Evolutionary conservation across 2,888 invertebrate species (phyloP), one percentile per base, ranked within the genome.

Genomic region (Conistra vaccinii): DNA sequence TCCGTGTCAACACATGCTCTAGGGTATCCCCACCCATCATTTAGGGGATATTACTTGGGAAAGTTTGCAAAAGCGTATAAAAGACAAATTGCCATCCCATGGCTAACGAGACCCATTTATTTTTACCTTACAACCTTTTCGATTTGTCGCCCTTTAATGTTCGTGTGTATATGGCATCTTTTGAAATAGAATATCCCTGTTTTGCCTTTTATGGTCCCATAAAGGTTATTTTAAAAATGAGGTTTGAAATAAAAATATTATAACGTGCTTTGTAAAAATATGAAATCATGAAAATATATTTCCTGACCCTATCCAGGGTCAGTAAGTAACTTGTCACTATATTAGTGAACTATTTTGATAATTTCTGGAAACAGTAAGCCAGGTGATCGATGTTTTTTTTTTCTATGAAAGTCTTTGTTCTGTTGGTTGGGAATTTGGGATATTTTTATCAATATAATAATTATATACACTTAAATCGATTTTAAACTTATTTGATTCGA

Each of bases 81-180:
- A 76, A 76, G 81, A 84, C 76, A 83, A 84, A 80, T 84, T 76
- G 82, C 71, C 57, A 48, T 39, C 69, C 67, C 80, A 17, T 57
- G 60, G 81, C 81, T 82, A 84, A 84, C 84, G 84, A 82, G 80
- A 61, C 32, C 80, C 82, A 82, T 82, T 82, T 82, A 76, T 84
- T 84, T 81, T 80, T 82, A 82, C 76, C 83, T 76, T 57, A 60
- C 67, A 75, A 55, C 66, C 80, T 63, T 76, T 76, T 62, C 84
- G 60, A 76, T 83, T 53, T 80, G 69, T 84, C 80, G 68, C 60
- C 51, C 55, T 63, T 23, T 58, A 67, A 62, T 51, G 20, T 61
- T 14, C 9, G 17, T 60, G 14, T 26, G 23, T 35, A 61, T 14
- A 61, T 42, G 17, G 17, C 35, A 32, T n/a, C 61, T 57, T 81